phyloP scores from a whole-genome alignment of 2,797 vertebrate species.

The Florisuga fusca region DNA sequence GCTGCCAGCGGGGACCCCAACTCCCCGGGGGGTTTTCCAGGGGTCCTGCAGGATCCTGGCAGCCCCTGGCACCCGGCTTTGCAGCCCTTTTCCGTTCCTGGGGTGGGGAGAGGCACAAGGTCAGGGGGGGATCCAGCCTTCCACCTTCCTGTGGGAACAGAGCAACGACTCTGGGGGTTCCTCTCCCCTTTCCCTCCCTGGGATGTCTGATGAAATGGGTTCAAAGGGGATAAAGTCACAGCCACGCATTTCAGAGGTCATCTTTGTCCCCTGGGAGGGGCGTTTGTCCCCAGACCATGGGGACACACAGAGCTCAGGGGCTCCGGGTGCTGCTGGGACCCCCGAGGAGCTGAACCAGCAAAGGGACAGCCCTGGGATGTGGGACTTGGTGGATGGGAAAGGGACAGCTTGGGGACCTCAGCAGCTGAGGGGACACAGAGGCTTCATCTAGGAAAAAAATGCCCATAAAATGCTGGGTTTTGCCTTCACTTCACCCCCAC shows the following conservation, averaged over 20 bases:
- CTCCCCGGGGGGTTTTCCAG: slow-evolving; percentile 65
- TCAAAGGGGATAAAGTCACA: neutral
- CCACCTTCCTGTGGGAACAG: no score
- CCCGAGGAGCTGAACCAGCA: accelerated
- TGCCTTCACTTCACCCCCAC: accelerated
- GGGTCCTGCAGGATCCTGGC: slow-evolving; percentile 78
- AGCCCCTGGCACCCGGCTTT: slow-evolving; percentile 82
- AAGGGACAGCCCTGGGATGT: accelerated
- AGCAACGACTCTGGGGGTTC: neutral
- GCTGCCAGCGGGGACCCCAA: slow-evolving; percentile 73
- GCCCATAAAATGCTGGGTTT: accelerated
- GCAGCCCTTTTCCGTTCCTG: slow-evolving; percentile 84
- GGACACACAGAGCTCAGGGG: neutral
- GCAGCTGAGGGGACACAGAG: neutral
- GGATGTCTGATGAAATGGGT: neutral
- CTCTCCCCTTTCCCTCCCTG: no score
- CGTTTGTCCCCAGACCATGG: accelerated
- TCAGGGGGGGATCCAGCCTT: neutral
- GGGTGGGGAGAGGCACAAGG: slow-evolving; percentile 37
- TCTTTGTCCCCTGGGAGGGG: neutral
- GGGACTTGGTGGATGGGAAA: neutral
- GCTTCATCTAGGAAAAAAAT: neutral
- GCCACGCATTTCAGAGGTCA: accelerated
- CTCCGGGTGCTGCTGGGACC: neutral
- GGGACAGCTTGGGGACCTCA: accelerated